Base-by-base conservation (phyloP, 2,797 vertebrate genomes). In the Atherinosoma microstoma region DNA sequence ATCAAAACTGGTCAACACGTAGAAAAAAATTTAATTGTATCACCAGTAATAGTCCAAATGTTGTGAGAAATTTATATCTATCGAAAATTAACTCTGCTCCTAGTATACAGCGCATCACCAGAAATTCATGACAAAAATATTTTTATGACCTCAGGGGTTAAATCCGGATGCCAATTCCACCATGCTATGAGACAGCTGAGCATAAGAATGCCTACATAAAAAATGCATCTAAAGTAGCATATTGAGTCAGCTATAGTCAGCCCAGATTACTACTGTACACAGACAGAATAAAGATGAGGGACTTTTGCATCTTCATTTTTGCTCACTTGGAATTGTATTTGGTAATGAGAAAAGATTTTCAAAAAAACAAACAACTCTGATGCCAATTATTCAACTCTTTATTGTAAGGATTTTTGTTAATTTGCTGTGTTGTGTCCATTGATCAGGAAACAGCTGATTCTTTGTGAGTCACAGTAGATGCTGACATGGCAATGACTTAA, bases 401-500 rank as follows among this genome's bases (percentile, higher is more conserved):
- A 15, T 16, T 7, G 20, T 34, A 30, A 7, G 40, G 18, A 6
- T n/a, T 64, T 22, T 38, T 20, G 16, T 29, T 24, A 0, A 57
- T 51, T 49, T 0, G 56, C 30, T 29, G 15, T 66, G 30, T 42
- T 29, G 15, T 66, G 30, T 22, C 24, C 64, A 40, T 45, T 27
- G 35, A 73, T 71, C 34, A 59, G 30, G 30, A 49, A 60, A 42
- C 67, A 1, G 57, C 45, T 9, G 22, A 3, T 10, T 53, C 38
- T 73, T 24, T 61, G 22, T 47, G 75, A 71, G 40, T 76, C 61
- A 32, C 22, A 45, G 67, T 58, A 8, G n/a, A 64, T 78, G 67
- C 78, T 84, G 78, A 83, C 12, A 15, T 58, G 73, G 73, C 72
- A 77, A 56, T 64, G 74, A 60, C 59, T 70, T 10, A 30, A 1